Conservation (phyloP, 2,888 invertebrate genomes). For the Dynastes hyllus region DNA sequence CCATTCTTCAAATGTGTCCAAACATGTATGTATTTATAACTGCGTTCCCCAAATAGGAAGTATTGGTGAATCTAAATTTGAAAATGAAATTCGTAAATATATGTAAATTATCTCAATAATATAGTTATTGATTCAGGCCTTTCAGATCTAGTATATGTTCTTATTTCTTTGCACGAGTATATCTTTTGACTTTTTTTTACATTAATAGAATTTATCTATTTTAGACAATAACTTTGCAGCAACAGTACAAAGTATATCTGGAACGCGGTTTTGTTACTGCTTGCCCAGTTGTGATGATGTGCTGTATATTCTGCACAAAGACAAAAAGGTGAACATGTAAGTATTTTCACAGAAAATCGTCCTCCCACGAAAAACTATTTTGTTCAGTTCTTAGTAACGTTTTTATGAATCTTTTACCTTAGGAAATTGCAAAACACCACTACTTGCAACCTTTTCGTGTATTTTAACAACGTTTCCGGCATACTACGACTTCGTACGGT, state of each 20-base stretch:
- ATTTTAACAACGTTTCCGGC: conserved; percentile 37
- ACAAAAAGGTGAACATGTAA: conserved; percentile 24
- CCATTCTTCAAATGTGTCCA: too few relatives aligned
- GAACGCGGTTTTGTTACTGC: conserved; percentile 41
- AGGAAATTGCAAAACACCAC: conserved; percentile 18
- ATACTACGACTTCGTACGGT: conserved; percentile 43
- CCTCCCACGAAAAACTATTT: too few relatives aligned
- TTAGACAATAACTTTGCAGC: not conserved
- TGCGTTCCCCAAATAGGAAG: too few relatives aligned
- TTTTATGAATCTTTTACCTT: not conserved
- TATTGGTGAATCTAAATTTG: too few relatives aligned
- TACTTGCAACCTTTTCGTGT: conserved; percentile 37
- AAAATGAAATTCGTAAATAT: too few relatives aligned
- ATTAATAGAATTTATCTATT: not conserved
- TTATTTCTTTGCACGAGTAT: too few relatives aligned
- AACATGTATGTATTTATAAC: too few relatives aligned
- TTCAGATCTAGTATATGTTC: too few relatives aligned
- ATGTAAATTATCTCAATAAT: too few relatives aligned
- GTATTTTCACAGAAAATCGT: conserved; percentile 10
- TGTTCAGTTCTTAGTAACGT: too few relatives aligned
- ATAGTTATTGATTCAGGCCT: too few relatives aligned
- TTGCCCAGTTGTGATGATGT: conserved; percentile 46
- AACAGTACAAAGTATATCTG: not conserved
- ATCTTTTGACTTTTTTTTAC: not conserved
- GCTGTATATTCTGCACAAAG: conserved; percentile 23